Evolutionary conservation across 2,888 invertebrate genomes (phyloP).

Genomic region (Orgyia antiqua): DNA sequence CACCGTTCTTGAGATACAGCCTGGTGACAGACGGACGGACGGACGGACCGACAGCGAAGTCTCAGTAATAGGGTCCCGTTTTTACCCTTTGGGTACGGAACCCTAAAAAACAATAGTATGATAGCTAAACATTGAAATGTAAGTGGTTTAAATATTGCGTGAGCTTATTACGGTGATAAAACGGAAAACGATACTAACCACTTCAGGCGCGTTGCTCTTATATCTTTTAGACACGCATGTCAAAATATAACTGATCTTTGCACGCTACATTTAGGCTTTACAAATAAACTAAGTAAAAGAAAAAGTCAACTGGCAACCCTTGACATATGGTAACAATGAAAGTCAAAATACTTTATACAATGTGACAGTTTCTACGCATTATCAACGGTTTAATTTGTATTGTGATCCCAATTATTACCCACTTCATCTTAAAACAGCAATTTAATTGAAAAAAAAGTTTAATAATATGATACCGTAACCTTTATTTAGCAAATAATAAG

Average conservation of each 20-base stretch:
- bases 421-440: conserved; percentile 39
- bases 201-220: conserved; percentile 19
- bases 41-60: too few relatives aligned
- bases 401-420: conserved; percentile 45
- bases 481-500: conserved; percentile 16
- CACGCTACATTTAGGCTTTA: conserved; percentile 19
- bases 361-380: conserved; percentile 37
- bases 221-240: conserved; percentile 31
- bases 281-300: conserved; percentile 12
- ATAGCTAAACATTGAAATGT: conserved; percentile 1
- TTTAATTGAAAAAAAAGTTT: conserved; percentile 12
- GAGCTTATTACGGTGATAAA: conserved; percentile 13
- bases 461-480: background rate
- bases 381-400: conserved; percentile 41
- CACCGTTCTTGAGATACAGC: too few relatives aligned
- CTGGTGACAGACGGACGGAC: too few relatives aligned
- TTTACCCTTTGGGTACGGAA: too few relatives aligned
- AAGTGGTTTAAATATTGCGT: conserved; percentile 16
- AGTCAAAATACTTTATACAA: conserved; percentile 39
- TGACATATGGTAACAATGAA: conserved; percentile 30
- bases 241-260: conserved; percentile 25
- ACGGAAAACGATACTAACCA: conserved; percentile 17
- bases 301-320: conserved; percentile 20
- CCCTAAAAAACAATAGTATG: too few relatives aligned
- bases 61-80: too few relatives aligned